phyloP scores from a whole-genome alignment of 2,888 invertebrate genomes.

The Dexiosoma caninum region DNA sequence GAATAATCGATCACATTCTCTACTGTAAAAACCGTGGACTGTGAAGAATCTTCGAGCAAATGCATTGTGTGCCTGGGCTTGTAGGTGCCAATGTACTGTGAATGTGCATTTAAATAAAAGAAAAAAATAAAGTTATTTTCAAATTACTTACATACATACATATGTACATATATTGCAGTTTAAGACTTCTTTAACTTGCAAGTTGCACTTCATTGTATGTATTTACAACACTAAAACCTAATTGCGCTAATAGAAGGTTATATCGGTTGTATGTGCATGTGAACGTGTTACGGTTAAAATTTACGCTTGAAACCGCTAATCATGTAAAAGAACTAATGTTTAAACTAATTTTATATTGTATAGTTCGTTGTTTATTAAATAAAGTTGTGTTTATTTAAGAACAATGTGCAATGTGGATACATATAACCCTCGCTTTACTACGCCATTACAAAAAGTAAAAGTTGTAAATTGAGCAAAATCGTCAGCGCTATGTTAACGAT shows the following conservation, averaged over 20 bases:
- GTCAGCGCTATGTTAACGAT: no score
- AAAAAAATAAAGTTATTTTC: neutral
- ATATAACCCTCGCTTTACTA: neutral
- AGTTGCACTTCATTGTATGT: neutral
- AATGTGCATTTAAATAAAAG: no score
- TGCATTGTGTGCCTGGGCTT: no score
- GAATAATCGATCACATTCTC: neutral
- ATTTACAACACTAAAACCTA: slow-evolving; percentile 22
- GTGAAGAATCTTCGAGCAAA: neutral
- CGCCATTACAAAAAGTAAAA: no score
- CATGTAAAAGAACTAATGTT: slow-evolving; percentile 2
- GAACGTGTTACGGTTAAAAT: neutral
- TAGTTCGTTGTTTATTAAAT: neutral
- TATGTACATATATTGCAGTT: neutral
- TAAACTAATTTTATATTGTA: slow-evolving; percentile 10
- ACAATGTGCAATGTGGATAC: neutral
- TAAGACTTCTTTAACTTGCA: neutral
- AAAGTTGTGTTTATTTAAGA: slow-evolving; percentile 4
- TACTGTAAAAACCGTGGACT: neutral
- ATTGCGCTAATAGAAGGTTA: neutral
- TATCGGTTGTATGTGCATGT: neutral
- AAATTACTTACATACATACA: neutral
- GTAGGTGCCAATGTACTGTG: no score
- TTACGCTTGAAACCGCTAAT: slow-evolving; percentile 11
- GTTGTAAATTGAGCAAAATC: no score